Evolutionary conservation across 1,140 invertebrate genomes (phyloP).

Genomic region (Oncopeltus fasciatus): DNA sequence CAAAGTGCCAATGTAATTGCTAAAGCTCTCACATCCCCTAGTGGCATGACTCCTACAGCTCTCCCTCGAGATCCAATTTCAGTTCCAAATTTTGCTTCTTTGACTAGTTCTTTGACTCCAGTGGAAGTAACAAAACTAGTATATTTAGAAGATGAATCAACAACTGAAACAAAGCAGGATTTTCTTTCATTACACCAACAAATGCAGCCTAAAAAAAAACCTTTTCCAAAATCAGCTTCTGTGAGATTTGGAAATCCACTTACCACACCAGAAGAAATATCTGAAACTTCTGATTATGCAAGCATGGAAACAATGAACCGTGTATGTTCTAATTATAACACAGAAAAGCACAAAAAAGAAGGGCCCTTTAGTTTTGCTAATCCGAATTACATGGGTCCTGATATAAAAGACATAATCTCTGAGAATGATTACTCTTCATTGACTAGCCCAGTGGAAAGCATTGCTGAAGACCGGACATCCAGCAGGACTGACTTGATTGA

Average conservation of each 20-base stretch:
- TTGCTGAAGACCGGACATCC: conserved; percentile 26
- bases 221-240: conserved; percentile 42
- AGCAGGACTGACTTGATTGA: conserved; percentile 26
- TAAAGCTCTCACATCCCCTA: conserved; percentile 22
- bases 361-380: conserved; percentile 36
- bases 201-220: conserved; percentile 26
- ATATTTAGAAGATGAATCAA: conserved; percentile 46
- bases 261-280: conserved; percentile 44
- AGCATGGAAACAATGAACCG: conserved; percentile 51
- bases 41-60: conserved; percentile 12
- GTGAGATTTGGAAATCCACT: conserved; percentile 37
- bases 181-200: conserved; percentile 27
- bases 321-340: conserved; percentile 28
- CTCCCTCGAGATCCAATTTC: conserved; percentile 56
- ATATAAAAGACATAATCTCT: conserved; percentile 34
- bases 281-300: conserved; percentile 59
- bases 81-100: conserved; percentile 50
- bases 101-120: conserved; percentile 39
- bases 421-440: conserved; percentile 25
- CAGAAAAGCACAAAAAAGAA: conserved; percentile 29
- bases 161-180: conserved; percentile 19
- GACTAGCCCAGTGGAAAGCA: conserved; percentile 28
- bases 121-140: conserved; percentile 52
- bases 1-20: conserved; percentile 43
- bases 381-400: conserved; percentile 54